Evolutionary conservation across 2,113 vertebrate genomes (phyloP), one percentile per base, ranked within the genome.

Genomic region (Acrocephalus kingi): DNA sequence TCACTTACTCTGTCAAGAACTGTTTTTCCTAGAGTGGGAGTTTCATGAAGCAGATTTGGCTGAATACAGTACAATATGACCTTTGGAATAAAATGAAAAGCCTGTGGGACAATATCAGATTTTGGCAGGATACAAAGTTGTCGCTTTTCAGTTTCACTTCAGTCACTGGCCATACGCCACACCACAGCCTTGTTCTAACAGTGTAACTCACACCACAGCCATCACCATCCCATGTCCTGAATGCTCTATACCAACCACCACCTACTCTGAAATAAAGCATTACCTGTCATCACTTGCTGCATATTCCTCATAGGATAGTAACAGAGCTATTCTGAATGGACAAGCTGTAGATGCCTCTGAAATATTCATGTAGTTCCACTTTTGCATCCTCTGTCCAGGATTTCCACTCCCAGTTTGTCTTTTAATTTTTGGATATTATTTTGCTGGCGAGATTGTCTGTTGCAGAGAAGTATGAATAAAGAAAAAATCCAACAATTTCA

Each of bases 51-150:
- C 30, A 90, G 48, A 74, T 95, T 94, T 95, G 78, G 54, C 55
- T 95, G 77, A 77, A 83, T 77, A 76, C 17, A 6, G 3, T 84
- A 30, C 84, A n/a, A 85, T 96, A 83, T 58, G 79, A 94, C 59
- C 84, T 96, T 93, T 91, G 80, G 51, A 89, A 95, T 89, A 94
- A 96, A 94, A 90, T 75, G 16, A 74, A 93, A 94, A 95, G 17
- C 61, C 73, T 84, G 71, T 91, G 67, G 74, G 84, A 91, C 68
- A 95, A 94, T 90, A 90, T 30, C 22, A 87, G 82, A 91, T 86
- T 97, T 95, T 89, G 82, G 90, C 91, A 90, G 86, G 78, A 96
- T 93, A 45, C n/a, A 73, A 62, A 20, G 87, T 85, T 86, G 78
- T 80, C 20, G 11, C 84, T 96, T 81, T 92, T 95, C 35, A 83